Base-by-base conservation (phyloP, 1,140 invertebrate genomes). In the Aphaenogaster floridana region DNA sequence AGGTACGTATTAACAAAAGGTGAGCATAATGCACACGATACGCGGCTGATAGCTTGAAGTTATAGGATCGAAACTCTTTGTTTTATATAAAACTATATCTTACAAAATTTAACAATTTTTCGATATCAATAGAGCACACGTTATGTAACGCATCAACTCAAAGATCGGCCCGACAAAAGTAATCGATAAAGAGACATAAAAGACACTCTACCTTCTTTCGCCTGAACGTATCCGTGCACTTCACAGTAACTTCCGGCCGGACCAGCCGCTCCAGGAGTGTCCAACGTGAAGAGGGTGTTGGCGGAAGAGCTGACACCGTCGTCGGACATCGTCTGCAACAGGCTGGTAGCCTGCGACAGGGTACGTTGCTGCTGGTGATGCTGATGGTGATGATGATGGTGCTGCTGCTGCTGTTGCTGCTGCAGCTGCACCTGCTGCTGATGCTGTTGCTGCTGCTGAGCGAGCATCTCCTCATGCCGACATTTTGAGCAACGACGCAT, bases 401-500 rank as follows among this genome's bases (percentile, higher is more conserved):
- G 88, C 2, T 93, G 87, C 86, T 95, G 86, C 72, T 93, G 90
- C 61, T 92, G 93, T 2, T 93, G 88, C 92, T 93, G 86, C 85
- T 92, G 78, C 42, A 77, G 86, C 7, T 90, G 88, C 13, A 68
- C 59, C 4, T 78, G 78, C 28, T 84, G 88, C 85, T 86, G 91
- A 8, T 91, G 83, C 54, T 93, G 90, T 57, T 93, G 93, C 68
- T 94, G 93, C 61, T 95, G 94, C 17, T 92, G 89, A 28, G 91
- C 92, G 42, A 95, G 92, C 85, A 96, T 91, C 71, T 96, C 96
- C 88, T 96, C 96, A 89, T 96, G 96, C 79, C 96, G 96, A 94
- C 97, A 97, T 89, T 97, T 97, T 63, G 97, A 96, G 94, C 97
- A 97, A 72, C 97, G 96, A 94, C 97, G 97, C 94, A 97, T 96